A percentile compares a stretch with the other conserved stretches of the same genome.
These are phyloP conservation scores for Drosophila athabasca DNA, from an alignment of 1,140 invertebrate genomes.

Conservation along the genomic window DNA sequence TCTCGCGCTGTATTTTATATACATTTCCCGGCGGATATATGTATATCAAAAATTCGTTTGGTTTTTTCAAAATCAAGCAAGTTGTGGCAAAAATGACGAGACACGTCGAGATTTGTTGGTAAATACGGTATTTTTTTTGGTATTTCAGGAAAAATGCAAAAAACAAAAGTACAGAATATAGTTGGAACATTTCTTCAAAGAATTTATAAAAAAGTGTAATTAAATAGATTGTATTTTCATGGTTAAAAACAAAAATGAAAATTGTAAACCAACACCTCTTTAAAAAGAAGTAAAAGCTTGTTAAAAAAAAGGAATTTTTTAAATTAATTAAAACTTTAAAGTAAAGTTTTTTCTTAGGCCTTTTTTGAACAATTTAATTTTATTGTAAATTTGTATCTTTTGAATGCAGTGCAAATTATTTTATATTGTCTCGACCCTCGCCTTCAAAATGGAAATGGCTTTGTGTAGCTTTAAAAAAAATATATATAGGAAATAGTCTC, in stretches of 20 bases:
- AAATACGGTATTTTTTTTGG: too few relatives aligned
- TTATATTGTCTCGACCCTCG: constrained; percentile 76
- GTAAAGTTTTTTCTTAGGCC: constrained; percentile 1
- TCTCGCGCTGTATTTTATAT: constrained; percentile 91
- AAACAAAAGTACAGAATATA: constrained; percentile 67
- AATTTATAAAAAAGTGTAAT: constrained; percentile 40
- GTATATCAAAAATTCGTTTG: constrained; percentile 44
- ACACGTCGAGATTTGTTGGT: constrained; percentile 52
- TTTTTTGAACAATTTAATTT: constrained; percentile 28
- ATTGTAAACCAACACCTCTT: constrained; percentile 63
- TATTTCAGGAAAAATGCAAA: constrained; percentile 64
- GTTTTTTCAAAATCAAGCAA: constrained; percentile 70
- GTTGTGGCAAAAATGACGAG: constrained; percentile 62
- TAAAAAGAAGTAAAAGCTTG: constrained; percentile 26
- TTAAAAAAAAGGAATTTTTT: background rate
- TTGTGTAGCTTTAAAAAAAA: constrained; percentile 28
- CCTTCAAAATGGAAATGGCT: constrained; percentile 53
- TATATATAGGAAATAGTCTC: constrained; percentile 27
- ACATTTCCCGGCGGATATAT: constrained; percentile 52
- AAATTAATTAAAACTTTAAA: constrained; percentile 12
- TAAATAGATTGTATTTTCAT: constrained; percentile 12
- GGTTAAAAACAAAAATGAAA: constrained; percentile 36
- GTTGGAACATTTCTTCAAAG: constrained; percentile 43
- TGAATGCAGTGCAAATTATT: constrained; percentile 81
- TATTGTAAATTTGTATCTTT: constrained; percentile 26